Evolutionary conservation across 2,797 vertebrate species (phyloP), one percentile per base, ranked within the genome.

Genomic region (Tolypeutes matacus): DNA sequence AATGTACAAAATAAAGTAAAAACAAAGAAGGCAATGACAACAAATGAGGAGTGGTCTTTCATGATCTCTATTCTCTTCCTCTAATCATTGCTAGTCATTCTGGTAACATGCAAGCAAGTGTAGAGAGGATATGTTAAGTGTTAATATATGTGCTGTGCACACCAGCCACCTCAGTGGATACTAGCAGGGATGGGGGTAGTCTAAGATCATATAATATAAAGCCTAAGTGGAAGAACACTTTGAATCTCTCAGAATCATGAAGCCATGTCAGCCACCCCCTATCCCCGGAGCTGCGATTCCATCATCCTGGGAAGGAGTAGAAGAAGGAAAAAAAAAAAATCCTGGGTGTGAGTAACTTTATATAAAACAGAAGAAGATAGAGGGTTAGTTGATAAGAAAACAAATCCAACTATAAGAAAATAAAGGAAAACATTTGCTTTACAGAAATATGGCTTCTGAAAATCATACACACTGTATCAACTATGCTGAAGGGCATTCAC

Each of bases 331-430:
- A 56, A 88, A 56, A 88, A 46, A 89, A 86, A 64, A 88, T 25
- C 13, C 42, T 65, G 42, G 20, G 21, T 77, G 21, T 67, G 53
- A 64, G 27, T 89, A 42, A 76, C 69, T 89, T 86, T 72, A 83
- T 77, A 34, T 91, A 82, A 29, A 73, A 90, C 18, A 64, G 29
- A 25, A 67, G 58, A 23, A 84, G 20, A 46, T 25, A 78, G 42
- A 81, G 1, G 27, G 34, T 34, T 87, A 67, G 29, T 4, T 91
- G 67, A 21, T 73, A n/a, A n/a, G 72, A 96, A 96, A 93, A 94
- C 64, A 84, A 85, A 86, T 82, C 42, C 73, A 82, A 67, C 89
- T 91, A 81, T 60, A 84, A 85, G 64, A 91, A 83, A 77, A 85
- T n/a, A 73, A 9, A 60, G 31, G 73, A 81, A 93, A 72, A 77